These are phyloP conservation scores for Amphipoea lucens DNA, from an alignment of 2,888 invertebrate genomes.

Conservation along the genomic window DNA sequence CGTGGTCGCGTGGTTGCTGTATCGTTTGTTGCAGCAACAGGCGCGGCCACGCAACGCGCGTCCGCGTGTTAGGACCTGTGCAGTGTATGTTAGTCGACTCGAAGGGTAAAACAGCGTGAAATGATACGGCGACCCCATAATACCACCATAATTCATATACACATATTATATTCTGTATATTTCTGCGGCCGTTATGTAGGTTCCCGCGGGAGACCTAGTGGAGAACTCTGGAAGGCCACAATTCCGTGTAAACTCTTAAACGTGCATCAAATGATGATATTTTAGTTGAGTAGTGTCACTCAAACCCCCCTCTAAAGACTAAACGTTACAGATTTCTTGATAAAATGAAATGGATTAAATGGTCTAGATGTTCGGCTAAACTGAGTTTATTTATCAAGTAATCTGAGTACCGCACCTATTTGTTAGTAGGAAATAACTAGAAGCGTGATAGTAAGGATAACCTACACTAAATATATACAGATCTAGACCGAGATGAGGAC, in stretches of 20 bases:
- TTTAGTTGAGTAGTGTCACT: slow-evolving; percentile 73
- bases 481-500: slow-evolving; percentile 77
- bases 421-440: slow-evolving; percentile 88
- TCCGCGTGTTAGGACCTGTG: slow-evolving; percentile 86
- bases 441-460: slow-evolving; percentile 86
- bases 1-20: slow-evolving; percentile 58
- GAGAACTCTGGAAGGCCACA: slow-evolving; percentile 91
- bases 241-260: slow-evolving; percentile 71
- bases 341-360: slow-evolving; percentile 69
- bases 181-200: slow-evolving; percentile 80
- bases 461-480: slow-evolving; percentile 83
- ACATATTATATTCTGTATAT: slow-evolving; percentile 80
- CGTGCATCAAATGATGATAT: slow-evolving; percentile 71
- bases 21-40: slow-evolving; percentile 30
- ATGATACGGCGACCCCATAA: slow-evolving; percentile 87
- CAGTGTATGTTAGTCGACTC: slow-evolving; percentile 88
- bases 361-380: slow-evolving; percentile 54
- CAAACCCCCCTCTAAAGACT: slow-evolving; percentile 72
- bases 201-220: slow-evolving; percentile 79
- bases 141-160: slow-evolving; percentile 87
- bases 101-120: slow-evolving; percentile 88
- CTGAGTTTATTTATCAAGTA: slow-evolving; percentile 80
- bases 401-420: slow-evolving; percentile 82
- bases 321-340: slow-evolving; percentile 84
- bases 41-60: slow-evolving; percentile 74